Base-by-base conservation (phyloP, 2,888 invertebrate genomes). In the Cerastis leucographa region DNA sequence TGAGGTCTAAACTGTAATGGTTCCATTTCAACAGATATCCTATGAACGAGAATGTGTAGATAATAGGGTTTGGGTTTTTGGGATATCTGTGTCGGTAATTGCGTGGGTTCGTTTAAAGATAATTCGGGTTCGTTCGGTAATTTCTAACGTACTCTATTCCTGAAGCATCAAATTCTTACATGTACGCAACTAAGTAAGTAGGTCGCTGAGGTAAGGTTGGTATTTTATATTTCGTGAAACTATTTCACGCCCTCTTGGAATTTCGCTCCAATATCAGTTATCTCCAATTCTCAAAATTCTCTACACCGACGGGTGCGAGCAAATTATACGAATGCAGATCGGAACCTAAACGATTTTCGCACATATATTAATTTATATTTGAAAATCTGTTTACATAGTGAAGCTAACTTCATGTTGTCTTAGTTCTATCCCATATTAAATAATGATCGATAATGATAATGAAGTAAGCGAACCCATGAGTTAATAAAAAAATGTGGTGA, bases 161-260 rank as follows among this genome's bases (percentile, higher is more conserved):
- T 35, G 42, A 7, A 22, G 42, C 44, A 66, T 67, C 22, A 71
- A 76, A 80, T 85, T 78, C 62, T 61, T 70, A n/a, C 75, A 65
- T 74, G 73, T 73, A 70, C 74, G 49, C 12, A 74, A 73, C 74
- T 71, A 66, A 84, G 66, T 85, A 85, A 83, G 67, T 85, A 86
- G 86, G 89, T 84, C 81, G 61, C 71, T 76, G 78, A 81, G 80
- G 76, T 86, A 71, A 80, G 73, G 71, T 76, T 66, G 85, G 88
- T 87, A 89, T 90, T 88, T 89, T 88, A 89, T 89, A 89, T 88
- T 80, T 88, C 87, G 84, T 84, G 85, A 80, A 91, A 89, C 91
- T 90, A 92, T 92, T 91, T 91, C 89, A 90, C 89, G 89, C 89
- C 72, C 74, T 86, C 85, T 87, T 84, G 89, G 87, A 83, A 90